Base-by-base conservation (phyloP, 1,140 invertebrate genomes). In the Tetramorium parvispinum region DNA sequence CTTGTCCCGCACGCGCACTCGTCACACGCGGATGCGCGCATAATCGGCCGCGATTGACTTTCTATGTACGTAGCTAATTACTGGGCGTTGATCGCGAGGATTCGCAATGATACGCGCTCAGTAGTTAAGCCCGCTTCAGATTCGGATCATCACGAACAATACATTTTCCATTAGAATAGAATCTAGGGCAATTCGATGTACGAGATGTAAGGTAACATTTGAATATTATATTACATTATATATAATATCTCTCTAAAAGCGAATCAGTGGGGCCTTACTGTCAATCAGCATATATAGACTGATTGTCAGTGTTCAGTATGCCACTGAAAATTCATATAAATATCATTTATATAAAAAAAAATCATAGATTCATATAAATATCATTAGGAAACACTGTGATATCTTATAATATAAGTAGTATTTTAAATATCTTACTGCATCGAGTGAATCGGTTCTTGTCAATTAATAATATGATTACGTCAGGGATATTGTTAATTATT, bases 1-100 rank as follows among this genome's bases (percentile, higher is more conserved):
- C 10, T 81, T 57, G 43, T 37, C 49, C 51, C 73, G 53, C 55
- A 59, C 75, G 53, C 32, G 32, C 59, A 59, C 24, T 65, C 27
- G 87, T 78, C 63, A 85, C 63, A 79, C 75, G 27, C 13, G 81
- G 43, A 46, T 75, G 51, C 79, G 61, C 68, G 68, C 82, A 75
- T 66, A 73, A 82, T 75, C 73, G 76, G 21, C 27, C 61, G 76
- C 71, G 76, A 83, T 83, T 83, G 79, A 83, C 68, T 83, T 83
- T 83, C 79, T 83, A 83, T 83, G 79, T 83, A 73, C 53, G 68
- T 1, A 37, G 40, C 18, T 83, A 83, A 83, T 83, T 83, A 75
- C 27, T 55, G 79, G 40, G 21, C 79, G 66, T 46, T 68, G 79
- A 73, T 82, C 79, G 66, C 66, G 37, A 73, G 51, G n/a, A 46